These are phyloP conservation scores for Neolamprologus caudopunctatus DNA, from an alignment of 2,113 vertebrate species.

Conservation along the genomic window DNA sequence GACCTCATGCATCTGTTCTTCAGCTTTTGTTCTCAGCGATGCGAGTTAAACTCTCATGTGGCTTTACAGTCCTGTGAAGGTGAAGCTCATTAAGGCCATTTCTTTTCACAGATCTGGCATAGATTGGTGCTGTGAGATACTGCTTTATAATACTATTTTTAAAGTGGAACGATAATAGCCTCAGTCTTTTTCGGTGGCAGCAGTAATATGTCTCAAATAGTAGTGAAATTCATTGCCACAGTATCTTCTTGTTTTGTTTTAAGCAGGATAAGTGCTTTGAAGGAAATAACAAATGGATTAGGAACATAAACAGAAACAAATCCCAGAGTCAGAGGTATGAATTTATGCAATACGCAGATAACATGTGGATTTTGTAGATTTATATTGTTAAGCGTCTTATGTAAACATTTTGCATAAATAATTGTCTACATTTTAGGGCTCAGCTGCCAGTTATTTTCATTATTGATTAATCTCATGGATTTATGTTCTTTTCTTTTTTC, in stretches of 20 bases:
- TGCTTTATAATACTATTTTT: not conserved
- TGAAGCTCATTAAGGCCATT: constrained; percentile 39
- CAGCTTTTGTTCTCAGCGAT: constrained; percentile 41
- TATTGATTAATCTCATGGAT: not conserved
- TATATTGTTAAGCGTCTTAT: not conserved
- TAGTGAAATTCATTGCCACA: not conserved
- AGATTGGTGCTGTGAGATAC: not conserved
- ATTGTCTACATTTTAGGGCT: not conserved
- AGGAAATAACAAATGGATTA: not conserved
- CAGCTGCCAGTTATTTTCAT: not conserved
- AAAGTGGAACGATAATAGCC: not conserved
- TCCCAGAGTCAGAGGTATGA: not conserved
- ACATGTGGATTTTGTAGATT: not conserved
- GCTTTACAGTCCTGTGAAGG: constrained; percentile 2
- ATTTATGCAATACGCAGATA: not conserved
- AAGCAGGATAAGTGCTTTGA: not conserved
- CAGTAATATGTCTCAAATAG: not conserved
- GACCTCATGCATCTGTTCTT: constrained; percentile 50
- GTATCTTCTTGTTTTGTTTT: not conserved
- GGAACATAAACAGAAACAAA: not conserved
- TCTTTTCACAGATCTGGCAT: constrained; percentile 8
- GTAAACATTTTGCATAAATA: not conserved
- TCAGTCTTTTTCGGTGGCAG: not conserved
- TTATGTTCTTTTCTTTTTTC: not conserved
- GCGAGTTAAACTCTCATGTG: constrained; percentile 29